A percentile compares a stretch with the other conserved stretches of the same genome.
phyloP scores from a whole-genome alignment of 2,113 vertebrate genomes.

The Saguinus imperator region DNA sequence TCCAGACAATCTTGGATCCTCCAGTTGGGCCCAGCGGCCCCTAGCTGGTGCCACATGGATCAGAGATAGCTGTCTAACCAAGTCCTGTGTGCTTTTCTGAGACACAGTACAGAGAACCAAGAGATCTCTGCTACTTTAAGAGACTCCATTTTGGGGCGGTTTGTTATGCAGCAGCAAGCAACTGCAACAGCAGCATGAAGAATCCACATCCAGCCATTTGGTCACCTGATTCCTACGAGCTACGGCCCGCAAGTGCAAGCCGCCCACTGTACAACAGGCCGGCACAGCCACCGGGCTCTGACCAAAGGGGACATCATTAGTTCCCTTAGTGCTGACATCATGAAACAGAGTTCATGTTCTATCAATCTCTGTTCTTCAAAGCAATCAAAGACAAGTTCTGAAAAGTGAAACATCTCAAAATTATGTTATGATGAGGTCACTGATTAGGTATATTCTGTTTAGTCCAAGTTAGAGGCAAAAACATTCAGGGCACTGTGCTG shows the following conservation, averaged over 20 bases:
- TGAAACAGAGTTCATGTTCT: background rate
- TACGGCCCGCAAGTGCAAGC: accelerated
- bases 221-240: background rate
- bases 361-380: background rate
- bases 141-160: background rate
- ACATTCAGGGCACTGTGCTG: background rate
- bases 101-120: accelerated
- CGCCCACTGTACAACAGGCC: accelerated
- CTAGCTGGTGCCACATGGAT: accelerated
- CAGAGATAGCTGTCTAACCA: no score
- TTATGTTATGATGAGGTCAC: background rate
- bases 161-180: background rate
- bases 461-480: background rate
- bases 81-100: no score
- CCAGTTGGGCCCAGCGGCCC: background rate
- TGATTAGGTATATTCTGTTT: background rate
- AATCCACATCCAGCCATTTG: background rate
- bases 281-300: background rate
- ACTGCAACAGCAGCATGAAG: background rate
- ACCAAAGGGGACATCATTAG: accelerated
- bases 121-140: background rate
- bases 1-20: no score
- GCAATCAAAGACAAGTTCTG: background rate
- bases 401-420: background rate
- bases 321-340: background rate